Percentiles rank a stretch among this genome's conserved stretches.
These are phyloP conservation scores for Podarcis muralis DNA, from an alignment of 2,113 vertebrate genomes.

Conservation along the genomic window DNA sequence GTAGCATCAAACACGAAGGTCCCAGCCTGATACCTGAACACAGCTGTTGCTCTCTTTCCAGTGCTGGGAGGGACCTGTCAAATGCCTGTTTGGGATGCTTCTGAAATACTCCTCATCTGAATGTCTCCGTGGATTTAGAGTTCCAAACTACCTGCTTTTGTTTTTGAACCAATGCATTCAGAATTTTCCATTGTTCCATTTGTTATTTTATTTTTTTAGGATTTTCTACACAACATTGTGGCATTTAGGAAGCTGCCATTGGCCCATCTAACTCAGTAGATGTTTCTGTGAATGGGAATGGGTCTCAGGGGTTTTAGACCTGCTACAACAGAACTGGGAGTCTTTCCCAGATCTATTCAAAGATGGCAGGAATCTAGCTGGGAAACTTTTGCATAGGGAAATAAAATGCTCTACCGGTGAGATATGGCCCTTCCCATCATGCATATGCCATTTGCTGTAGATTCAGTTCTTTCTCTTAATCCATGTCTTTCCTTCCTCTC, in stretches of 20 bases:
- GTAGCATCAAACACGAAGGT: slow-evolving; percentile 13
- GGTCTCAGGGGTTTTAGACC: neutral
- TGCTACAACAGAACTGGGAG: neutral
- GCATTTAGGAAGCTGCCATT: neutral
- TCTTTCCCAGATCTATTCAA: neutral
- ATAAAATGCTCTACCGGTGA: too few relatives aligned
- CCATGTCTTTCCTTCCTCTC: too few relatives aligned
- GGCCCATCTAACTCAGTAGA: neutral
- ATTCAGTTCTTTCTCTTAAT: too few relatives aligned
- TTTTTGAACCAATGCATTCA: neutral
- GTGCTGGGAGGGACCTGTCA: slow-evolving; percentile 1
- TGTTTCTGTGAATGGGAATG: neutral
- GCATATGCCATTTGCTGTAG: too few relatives aligned
- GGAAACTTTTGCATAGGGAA: too few relatives aligned
- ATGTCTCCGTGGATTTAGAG: neutral
- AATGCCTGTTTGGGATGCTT: neutral
- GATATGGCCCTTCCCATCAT: too few relatives aligned
- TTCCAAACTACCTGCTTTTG: neutral
- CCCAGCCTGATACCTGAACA: slow-evolving; percentile 2
- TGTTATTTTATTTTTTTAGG: neutral
- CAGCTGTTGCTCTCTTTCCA: neutral
- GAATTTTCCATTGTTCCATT: neutral
- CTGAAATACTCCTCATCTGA: neutral
- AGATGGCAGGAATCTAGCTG: neutral
- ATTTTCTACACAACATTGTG: neutral